phyloP scores from a whole-genome alignment of 2,888 invertebrate species.

The Mesorhabditis belari region DNA sequence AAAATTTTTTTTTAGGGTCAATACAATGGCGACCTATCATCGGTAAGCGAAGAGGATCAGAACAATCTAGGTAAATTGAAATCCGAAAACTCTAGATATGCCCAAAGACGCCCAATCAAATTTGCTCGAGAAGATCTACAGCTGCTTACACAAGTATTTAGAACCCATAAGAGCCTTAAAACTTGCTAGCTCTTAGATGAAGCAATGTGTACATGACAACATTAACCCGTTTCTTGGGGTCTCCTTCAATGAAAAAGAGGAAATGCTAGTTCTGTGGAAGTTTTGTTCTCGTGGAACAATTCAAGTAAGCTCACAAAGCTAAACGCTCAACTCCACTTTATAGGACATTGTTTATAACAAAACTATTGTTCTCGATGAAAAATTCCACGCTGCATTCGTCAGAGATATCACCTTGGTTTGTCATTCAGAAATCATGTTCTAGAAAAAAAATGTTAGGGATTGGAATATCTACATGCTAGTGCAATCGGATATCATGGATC shows the following conservation, averaged over 20 bases:
- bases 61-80: no score
- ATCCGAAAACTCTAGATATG: no score
- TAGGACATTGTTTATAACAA: slow-evolving; percentile 94
- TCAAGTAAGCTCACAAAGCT: slow-evolving; percentile 10
- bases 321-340: not conserved
- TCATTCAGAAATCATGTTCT: not conserved
- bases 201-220: slow-evolving; percentile 90
- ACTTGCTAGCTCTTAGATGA: slow-evolving; percentile 63
- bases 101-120: slow-evolving; percentile 44
- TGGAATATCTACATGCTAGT: slow-evolving; percentile 44
- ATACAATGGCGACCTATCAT: slow-evolving; percentile 49
- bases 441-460: slow-evolving; percentile 16
- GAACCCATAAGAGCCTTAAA: no score
- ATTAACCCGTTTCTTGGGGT: slow-evolving; percentile 88
- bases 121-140: slow-evolving; percentile 40
- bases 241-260: slow-evolving; percentile 51
- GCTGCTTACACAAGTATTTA: slow-evolving; percentile 23
- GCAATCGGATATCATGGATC: slow-evolving; percentile 46
- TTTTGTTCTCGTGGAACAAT: slow-evolving; percentile 50
- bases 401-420: slow-evolving; percentile 76
- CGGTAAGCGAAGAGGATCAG: slow-evolving; percentile 4
- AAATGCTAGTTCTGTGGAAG: slow-evolving; percentile 48
- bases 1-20: no score
- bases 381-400: slow-evolving; percentile 92
- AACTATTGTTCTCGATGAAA: slow-evolving; percentile 88